A percentile compares a stretch with the other conserved stretches of the same genome.
phyloP scores from a whole-genome alignment of 1,140 invertebrate species.

The Artemia franciscana region DNA sequence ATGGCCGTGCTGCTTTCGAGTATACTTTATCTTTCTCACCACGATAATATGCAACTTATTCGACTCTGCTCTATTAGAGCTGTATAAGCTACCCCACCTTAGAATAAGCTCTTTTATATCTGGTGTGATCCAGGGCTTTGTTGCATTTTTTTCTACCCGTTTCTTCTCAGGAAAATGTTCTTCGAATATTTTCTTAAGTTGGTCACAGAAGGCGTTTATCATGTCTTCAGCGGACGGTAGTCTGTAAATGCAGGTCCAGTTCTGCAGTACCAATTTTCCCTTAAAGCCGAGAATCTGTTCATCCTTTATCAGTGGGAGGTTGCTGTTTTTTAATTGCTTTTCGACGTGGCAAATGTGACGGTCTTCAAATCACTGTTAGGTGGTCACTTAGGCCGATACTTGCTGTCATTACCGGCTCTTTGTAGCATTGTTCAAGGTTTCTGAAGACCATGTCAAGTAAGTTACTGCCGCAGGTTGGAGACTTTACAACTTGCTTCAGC shows the following conservation, averaged over 20 bases:
- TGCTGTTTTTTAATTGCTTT: neutral
- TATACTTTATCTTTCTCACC: neutral
- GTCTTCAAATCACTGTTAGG: neutral
- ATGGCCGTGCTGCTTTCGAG: neutral
- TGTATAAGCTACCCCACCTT: neutral
- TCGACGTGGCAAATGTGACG: neutral
- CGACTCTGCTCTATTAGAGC: neutral
- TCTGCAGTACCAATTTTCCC: neutral
- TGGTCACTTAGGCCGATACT: neutral
- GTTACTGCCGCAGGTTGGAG: neutral
- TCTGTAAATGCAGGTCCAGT: neutral
- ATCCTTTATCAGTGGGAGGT: neutral
- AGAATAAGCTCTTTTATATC: neutral
- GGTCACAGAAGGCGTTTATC: neutral
- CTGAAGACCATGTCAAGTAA: neutral
- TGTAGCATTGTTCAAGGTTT: neutral
- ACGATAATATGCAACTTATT: neutral
- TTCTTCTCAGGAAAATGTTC: neutral
- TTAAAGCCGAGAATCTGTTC: neutral
- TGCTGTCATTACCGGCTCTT: neutral
- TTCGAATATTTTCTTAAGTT: neutral
- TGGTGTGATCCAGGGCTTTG: neutral
- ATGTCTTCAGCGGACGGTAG: neutral
- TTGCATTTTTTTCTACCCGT: neutral
- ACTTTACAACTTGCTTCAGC: neutral